A percentile compares a stretch with the other conserved stretches of the same genome.
phyloP scores from a whole-genome alignment of 64 coral and sea anemone species.

The Pocillopora verrucosa region DNA sequence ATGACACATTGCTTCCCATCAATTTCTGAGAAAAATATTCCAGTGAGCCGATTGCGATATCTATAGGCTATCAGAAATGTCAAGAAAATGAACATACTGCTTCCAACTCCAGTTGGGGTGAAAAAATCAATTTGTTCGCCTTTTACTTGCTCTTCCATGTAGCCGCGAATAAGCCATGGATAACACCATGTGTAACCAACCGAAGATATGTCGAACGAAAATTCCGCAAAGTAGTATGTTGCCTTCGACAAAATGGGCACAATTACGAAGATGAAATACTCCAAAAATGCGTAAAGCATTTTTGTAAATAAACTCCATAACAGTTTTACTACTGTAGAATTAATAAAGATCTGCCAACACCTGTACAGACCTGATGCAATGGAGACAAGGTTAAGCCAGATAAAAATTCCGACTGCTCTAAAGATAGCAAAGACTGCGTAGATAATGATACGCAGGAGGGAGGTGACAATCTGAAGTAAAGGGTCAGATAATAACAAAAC shows the following conservation, averaged over 20 bases:
- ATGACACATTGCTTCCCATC: slow-evolving; percentile 29
- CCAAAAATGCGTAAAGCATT: not conserved
- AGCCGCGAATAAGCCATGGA: not conserved
- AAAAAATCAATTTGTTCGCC: not conserved
- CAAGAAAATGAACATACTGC: not conserved
- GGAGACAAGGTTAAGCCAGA: slow-evolving; percentile 30
- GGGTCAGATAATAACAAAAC: slow-evolving; percentile 14
- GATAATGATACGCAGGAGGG: not conserved
- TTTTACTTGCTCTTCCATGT: not conserved
- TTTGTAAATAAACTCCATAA: not conserved
- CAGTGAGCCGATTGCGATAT: slow-evolving; percentile 13
- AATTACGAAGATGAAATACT: slow-evolving; percentile 37
- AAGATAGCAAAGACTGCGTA: not conserved
- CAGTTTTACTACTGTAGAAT: slow-evolving; percentile 13
- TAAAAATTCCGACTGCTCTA: not conserved
- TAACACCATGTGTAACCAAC: not conserved
- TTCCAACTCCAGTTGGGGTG: slow-evolving; percentile 5
- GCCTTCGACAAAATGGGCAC: slow-evolving; percentile 32
- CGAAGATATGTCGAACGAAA: not conserved
- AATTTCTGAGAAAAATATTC: slow-evolving; percentile 39
- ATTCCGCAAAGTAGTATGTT: not conserved
- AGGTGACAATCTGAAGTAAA: not conserved
- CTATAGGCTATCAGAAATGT: not conserved
- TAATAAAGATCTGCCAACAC: slow-evolving; percentile 22
- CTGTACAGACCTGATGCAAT: slow-evolving; percentile 26